Evolutionary conservation across 1,140 invertebrate genomes (phyloP).

Genomic region (Diachasmimorpha longicaudata): DNA sequence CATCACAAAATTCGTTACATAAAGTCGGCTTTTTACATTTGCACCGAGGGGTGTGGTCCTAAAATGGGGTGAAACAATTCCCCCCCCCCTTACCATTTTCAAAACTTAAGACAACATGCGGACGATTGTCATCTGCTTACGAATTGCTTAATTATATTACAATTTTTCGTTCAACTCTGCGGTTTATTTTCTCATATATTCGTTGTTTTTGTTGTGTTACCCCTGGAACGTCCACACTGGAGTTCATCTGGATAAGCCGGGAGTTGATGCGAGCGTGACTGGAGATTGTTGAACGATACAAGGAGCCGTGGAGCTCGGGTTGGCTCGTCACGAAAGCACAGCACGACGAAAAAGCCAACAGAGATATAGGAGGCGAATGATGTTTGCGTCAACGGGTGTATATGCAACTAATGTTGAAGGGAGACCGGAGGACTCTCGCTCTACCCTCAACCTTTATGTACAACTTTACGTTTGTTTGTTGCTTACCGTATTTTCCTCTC

Average conservation of each 20-base stretch:
- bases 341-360: not conserved
- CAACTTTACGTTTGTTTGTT: not conserved
- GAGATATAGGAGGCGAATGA: constrained; percentile 5
- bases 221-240: not conserved
- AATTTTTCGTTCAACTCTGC: not conserved
- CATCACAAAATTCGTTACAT: no score
- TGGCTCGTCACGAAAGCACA: constrained; percentile 11
- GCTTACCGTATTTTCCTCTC: not conserved
- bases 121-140: constrained; percentile 24
- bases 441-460: not conserved
- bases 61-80: not conserved
- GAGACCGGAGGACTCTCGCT: not conserved
- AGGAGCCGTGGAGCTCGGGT: not conserved
- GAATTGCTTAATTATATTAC: constrained; percentile 30
- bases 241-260: constrained; percentile 30
- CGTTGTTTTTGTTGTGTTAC: constrained; percentile 8
- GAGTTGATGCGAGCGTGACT: constrained; percentile 30
- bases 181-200: not conserved
- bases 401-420: not conserved
- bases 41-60: not conserved
- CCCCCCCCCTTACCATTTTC: not conserved
- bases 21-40: no score
- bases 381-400: constrained; percentile 3
- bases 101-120: not conserved
- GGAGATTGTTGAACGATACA: constrained; percentile 22